A percentile compares a stretch with the other conserved stretches of the same genome.
phyloP scores from a whole-genome alignment of 2,888 invertebrate genomes.

The Netelia melanura region DNA sequence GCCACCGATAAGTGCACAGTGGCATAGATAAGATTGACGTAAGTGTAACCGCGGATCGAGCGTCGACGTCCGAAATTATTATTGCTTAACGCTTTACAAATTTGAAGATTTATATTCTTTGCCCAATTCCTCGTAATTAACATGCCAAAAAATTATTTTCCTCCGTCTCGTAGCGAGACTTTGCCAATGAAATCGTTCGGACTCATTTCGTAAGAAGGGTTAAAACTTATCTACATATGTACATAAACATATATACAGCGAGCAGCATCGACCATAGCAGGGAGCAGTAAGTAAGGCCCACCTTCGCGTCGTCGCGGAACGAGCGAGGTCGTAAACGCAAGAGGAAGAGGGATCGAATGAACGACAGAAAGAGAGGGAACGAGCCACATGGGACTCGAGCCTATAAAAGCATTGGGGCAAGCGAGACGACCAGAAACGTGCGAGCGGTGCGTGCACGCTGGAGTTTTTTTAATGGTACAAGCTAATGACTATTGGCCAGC shows the following conservation, averaged over 20 bases:
- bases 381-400: conserved; percentile 19
- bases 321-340: conserved; percentile 61
- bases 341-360: conserved; percentile 46
- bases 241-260: background rate
- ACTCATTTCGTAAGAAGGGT: too few species aligned
- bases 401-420: conserved; percentile 14
- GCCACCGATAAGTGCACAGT: background rate
- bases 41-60: conserved; percentile 3
- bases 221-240: background rate
- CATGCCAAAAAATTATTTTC: too few species aligned
- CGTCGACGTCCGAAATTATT: background rate
- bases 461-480: conserved; percentile 84
- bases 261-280: conserved; percentile 32
- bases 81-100: too few species aligned
- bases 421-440: conserved; percentile 67
- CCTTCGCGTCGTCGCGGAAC: conserved; percentile 60
- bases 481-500: conserved; percentile 85
- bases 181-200: background rate
- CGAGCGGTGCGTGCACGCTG: conserved; percentile 79
- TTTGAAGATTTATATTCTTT: too few species aligned
- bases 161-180: background rate
- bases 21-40: too few species aligned
- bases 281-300: conserved; percentile 52
- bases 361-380: conserved; percentile 30
- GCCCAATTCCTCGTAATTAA: too few species aligned